These are phyloP conservation scores for Nicator chloris DNA, from an alignment of 2,113 vertebrate genomes.

Conservation along the genomic window DNA sequence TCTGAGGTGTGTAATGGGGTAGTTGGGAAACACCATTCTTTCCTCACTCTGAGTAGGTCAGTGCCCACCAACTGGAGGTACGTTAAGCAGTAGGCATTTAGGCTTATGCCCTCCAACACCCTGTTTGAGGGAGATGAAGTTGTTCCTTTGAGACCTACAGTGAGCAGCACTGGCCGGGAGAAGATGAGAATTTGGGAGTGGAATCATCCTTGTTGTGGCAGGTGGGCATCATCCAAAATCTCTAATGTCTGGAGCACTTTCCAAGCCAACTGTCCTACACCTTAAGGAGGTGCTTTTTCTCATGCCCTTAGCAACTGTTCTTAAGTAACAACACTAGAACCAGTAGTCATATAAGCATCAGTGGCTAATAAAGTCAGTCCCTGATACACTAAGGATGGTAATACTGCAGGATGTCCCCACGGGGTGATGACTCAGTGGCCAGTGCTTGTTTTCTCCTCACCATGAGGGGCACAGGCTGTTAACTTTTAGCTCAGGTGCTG, in stretches of 20 bases:
- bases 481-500: neutral
- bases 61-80: neutral
- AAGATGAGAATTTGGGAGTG: neutral
- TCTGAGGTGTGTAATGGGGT: neutral
- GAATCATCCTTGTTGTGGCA: neutral
- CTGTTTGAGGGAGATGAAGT: neutral
- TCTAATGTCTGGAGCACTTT: neutral
- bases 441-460: neutral
- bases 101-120: neutral
- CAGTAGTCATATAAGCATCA: neutral
- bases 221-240: neutral
- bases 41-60: neutral
- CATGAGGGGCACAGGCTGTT: neutral
- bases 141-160: neutral
- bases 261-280: fast-evolving
- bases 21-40: neutral
- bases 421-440: neutral
- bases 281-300: neutral
- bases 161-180: neutral
- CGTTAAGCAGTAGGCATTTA: neutral
- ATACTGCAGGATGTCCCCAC: neutral
- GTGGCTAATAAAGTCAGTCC: neutral
- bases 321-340: neutral
- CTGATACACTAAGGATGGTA: neutral
- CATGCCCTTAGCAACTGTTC: neutral